Evolutionary conservation across 2,113 vertebrate genomes (phyloP).

Genomic region (Zootoca vivipara): DNA sequence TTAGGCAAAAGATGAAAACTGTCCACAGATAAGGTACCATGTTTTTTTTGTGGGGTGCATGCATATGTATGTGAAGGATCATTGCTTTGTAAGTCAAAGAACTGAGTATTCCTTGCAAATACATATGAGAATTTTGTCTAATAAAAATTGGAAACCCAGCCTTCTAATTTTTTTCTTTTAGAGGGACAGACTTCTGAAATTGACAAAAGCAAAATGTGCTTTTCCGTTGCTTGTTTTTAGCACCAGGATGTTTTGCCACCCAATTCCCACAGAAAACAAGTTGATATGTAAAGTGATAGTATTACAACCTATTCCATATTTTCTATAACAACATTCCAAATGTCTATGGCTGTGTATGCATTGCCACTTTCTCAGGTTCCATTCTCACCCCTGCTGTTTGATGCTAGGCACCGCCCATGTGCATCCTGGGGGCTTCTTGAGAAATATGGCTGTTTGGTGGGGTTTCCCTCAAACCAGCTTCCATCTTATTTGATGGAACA

Average conservation of each 20-base stretch:
- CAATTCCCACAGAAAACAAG: background rate
- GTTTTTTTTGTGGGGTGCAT: background rate
- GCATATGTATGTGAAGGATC: constrained; percentile 20
- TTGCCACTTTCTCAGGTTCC: too few species aligned
- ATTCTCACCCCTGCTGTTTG: too few species aligned
- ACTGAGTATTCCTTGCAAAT: constrained; percentile 18
- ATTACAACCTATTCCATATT: background rate
- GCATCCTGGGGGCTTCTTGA: too few species aligned
- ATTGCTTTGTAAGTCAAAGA: background rate
- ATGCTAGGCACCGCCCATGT: too few species aligned
- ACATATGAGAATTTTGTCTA: background rate
- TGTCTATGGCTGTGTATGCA: background rate
- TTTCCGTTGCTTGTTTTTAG: background rate
- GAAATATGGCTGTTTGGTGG: too few species aligned
- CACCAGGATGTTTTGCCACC: constrained; percentile 1
- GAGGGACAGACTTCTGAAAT: constrained; percentile 8
- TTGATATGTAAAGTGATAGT: background rate
- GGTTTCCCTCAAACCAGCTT: too few species aligned
- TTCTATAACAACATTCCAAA: background rate
- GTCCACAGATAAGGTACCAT: constrained; percentile 55
- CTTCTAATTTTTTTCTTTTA: background rate
- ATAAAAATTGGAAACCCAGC: background rate
- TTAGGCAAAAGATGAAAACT: constrained; percentile 67
- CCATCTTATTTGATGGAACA: too few species aligned
- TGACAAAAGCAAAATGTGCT: background rate